These are phyloP conservation scores for Diglossa brunneiventris DNA, from an alignment of 2,113 vertebrate species.

Conservation along the genomic window DNA sequence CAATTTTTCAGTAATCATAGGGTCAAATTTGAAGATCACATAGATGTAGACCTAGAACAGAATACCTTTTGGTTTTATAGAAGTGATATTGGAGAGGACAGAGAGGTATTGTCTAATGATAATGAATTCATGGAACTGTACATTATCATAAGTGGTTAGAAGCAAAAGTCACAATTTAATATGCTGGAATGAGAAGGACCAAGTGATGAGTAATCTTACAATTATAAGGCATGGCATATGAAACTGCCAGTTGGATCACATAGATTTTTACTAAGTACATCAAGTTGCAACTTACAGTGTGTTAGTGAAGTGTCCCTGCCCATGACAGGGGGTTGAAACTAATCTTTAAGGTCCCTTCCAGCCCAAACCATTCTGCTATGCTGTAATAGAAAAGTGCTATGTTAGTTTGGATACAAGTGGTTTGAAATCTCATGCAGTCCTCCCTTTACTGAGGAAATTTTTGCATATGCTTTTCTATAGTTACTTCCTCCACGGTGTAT, in stretches of 20 bases:
- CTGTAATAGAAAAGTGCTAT: not conserved
- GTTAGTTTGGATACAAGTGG: not conserved
- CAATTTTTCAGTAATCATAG: not conserved
- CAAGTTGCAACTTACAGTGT: not conserved
- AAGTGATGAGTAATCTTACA: conserved; percentile 21
- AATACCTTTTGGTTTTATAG: not conserved
- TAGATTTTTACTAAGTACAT: not conserved
- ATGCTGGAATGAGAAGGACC: not conserved
- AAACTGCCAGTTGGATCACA: not conserved
- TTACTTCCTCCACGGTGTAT: not conserved
- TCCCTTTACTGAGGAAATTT: not conserved
- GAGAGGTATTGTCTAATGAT: not conserved
- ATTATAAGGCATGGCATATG: not conserved
- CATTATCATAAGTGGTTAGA: not conserved
- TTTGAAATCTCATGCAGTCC: not conserved
- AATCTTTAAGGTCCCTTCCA: not conserved
- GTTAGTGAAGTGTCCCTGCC: not conserved
- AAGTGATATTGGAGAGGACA: not conserved
- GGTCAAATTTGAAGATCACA: not conserved
- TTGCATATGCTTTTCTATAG: not conserved
- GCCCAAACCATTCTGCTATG: not conserved
- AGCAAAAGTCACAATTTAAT: conserved; percentile 29
- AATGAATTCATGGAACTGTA: conserved; percentile 1
- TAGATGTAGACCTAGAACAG: not conserved
- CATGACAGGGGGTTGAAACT: not conserved